A percentile compares a stretch with the other conserved stretches of the same genome.
Evolutionary conservation across 2,888 invertebrate species (phyloP).

Genomic region (Anorthoa munda): DNA sequence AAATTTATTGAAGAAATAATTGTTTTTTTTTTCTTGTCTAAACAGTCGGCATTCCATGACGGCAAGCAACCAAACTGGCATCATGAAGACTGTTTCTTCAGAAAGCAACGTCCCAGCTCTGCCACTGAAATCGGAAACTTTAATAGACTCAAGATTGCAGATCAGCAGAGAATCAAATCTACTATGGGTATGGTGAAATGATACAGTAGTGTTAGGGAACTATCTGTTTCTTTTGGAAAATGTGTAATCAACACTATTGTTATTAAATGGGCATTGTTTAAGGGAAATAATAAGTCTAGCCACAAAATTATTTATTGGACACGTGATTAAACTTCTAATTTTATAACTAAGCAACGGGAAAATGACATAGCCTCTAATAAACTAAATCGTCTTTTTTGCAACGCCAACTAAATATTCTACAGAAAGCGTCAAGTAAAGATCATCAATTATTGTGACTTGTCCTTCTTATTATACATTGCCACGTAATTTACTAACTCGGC

Average conservation of each 20-base stretch:
- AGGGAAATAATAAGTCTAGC: no score
- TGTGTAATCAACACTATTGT: not conserved
- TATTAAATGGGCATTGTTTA: not conserved
- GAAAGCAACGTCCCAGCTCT: constrained; percentile 94
- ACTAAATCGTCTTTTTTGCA: no score
- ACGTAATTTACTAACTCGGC: no score
- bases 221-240: not conserved
- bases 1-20: not conserved
- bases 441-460: no score
- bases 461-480: no score
- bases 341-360: no score
- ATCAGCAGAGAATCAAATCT: constrained; percentile 95
- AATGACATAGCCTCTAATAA: no score
- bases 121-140: constrained; percentile 95
- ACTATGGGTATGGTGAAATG: constrained; percentile 91
- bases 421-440: no score
- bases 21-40: constrained; percentile 66
- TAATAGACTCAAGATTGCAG: constrained; percentile 94
- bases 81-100: constrained; percentile 97
- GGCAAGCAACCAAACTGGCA: constrained; percentile 97
- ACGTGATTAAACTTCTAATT: no score
- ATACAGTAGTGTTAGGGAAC: not conserved
- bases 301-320: no score
- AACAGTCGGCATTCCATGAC: constrained; percentile 96
- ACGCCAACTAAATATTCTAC: no score